Evolutionary conservation across 2,888 invertebrate genomes (phyloP).

Genomic region (Lottia gigantea): DNA sequence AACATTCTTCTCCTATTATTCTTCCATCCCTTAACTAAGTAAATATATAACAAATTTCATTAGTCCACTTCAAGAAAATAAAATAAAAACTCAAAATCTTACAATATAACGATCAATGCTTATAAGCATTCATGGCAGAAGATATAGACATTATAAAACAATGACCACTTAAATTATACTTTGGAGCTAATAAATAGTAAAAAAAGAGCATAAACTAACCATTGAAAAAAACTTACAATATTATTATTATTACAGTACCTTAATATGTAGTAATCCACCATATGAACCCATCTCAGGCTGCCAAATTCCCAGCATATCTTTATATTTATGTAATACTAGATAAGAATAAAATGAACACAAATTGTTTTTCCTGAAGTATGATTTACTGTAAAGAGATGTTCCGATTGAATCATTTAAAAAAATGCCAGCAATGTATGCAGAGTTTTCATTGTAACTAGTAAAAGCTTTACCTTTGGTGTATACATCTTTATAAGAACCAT

Average conservation of each 20-base stretch:
- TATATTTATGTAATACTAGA: conserved; percentile 45
- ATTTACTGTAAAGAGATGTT: too few species aligned
- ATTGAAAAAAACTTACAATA: too few species aligned
- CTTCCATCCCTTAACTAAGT: conserved; percentile 33
- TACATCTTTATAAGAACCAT: conserved; percentile 28
- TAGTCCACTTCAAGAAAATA: not conserved
- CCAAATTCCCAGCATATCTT: conserved; percentile 41
- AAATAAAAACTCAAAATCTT: not conserved
- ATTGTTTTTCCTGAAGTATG: too few species aligned
- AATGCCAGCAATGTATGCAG: too few species aligned
- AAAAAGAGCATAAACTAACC: too few species aligned
- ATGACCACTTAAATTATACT: too few species aligned
- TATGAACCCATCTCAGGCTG: conserved; percentile 39
- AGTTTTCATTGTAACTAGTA: too few species aligned
- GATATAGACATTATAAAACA: too few species aligned
- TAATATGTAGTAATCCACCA: conserved; percentile 44
- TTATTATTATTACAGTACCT: conserved; percentile 30
- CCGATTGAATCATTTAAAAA: too few species aligned
- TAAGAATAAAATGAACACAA: conserved; percentile 1
- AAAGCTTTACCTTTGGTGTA: conserved; percentile 31
- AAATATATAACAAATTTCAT: conserved; percentile 14
- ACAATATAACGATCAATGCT: too few species aligned
- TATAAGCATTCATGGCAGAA: too few species aligned
- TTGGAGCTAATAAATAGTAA: too few species aligned
- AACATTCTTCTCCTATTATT: conserved; percentile 37